Percentiles rank a stretch among this genome's conserved stretches.
phyloP scores from a whole-genome alignment of 64 coral and sea anemone species.

The Dendronephthya gigantea region DNA sequence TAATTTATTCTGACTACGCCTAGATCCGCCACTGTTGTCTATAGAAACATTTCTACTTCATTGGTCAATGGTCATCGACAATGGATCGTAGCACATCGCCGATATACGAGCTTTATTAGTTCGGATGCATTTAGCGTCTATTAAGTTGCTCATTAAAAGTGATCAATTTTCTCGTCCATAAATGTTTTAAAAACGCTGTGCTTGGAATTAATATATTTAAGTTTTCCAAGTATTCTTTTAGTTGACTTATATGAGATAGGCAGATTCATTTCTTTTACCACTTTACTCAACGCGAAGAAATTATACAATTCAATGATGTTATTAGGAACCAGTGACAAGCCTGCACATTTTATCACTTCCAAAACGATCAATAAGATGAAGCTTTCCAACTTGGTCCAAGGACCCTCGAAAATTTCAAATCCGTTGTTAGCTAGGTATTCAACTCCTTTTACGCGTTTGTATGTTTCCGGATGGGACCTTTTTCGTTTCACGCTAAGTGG shows the following conservation, averaged over 20 bases:
- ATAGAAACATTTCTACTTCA: too few relatives aligned
- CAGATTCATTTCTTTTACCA: neutral
- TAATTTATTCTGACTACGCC: too few relatives aligned
- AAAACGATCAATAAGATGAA: neutral
- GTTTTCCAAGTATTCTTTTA: neutral
- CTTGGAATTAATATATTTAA: neutral
- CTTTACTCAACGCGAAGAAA: neutral
- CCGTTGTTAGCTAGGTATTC: slow-evolving; percentile 24
- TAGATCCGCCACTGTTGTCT: too few relatives aligned
- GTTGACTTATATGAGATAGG: neutral
- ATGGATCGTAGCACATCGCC: too few relatives aligned
- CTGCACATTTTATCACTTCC: slow-evolving; percentile 3
- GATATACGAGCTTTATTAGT: neutral
- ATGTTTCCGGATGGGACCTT: slow-evolving; percentile 15
- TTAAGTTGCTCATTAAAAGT: neutral
- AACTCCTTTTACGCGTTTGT: slow-evolving; percentile 16
- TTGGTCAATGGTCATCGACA: too few relatives aligned
- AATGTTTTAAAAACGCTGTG: neutral
- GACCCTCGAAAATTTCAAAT: slow-evolving; percentile 2
- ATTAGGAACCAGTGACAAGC: neutral
- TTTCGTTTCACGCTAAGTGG: neutral
- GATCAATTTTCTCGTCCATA: neutral
- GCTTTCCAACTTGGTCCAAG: slow-evolving; percentile 21
- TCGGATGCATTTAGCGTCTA: neutral
- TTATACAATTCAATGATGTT: slow-evolving; percentile 20